Base-by-base conservation (phyloP, 2,888 invertebrate genomes). In the Pseudococcus jackbeardsleyi region DNA sequence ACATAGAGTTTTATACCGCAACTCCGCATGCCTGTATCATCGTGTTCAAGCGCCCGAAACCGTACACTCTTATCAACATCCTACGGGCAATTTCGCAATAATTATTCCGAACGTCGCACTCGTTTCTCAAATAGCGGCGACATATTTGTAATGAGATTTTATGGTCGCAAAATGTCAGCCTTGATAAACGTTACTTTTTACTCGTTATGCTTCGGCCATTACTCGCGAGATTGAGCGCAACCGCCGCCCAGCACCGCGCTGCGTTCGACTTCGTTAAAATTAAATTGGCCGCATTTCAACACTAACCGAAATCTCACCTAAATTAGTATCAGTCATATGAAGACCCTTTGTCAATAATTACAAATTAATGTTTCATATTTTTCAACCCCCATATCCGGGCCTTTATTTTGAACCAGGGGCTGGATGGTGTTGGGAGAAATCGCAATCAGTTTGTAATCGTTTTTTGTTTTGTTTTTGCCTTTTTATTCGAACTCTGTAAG, bases 61-160 rank as follows among this genome's bases (percentile, higher is more conserved):
- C 86, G 68, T 46, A 46, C 64, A 68, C 86, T 86, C 86, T 86
- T 86, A 86, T 86, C 86, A 86, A 86, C 86, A 68, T 86, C 86
- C 86, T 86, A 86, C 86, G 86, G 86, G 86, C 86, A 86, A 86
- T 86, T 86, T 86, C 68, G 86, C 86, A 86, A 86, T 86, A 86
- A 86, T 86, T 86, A 86, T 86, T 86, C 86, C 86, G 68, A 86
- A 86, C 86, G 68, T 86, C 86, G 86, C 68, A 86, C 86, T 86
- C 86, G 86, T 86, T 64, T 86, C 86, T 86, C 86, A 86, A 86
- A 86, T 46, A 64, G 72, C 86, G 33, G 86, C 86, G 86, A 86
- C 86, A 86, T 68, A 64, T 68, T 86, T 86, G 86, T 86, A 86
- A 86, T 86, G 86, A 86, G 86, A 86, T 86, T 86, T 86, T 86